A percentile compares a stretch with the other conserved stretches of the same genome.
These are phyloP conservation scores for Xylota sylvarum DNA, from an alignment of 2,888 invertebrate species.

Conservation along the genomic window DNA sequence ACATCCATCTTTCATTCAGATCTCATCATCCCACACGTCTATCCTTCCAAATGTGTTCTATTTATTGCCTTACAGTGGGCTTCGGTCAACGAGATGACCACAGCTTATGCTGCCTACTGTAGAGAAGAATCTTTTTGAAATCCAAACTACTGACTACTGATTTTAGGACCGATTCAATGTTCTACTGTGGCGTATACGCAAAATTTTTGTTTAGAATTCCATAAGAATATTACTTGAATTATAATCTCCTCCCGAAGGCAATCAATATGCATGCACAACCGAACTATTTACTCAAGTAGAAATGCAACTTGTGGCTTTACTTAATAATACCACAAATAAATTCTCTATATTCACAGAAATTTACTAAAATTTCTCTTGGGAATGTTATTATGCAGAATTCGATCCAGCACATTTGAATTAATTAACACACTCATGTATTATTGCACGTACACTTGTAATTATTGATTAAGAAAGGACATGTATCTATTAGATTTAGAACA, in stretches of 20 bases:
- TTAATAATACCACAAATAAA: not conserved
- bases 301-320: slow-evolving; percentile 3
- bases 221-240: not conserved
- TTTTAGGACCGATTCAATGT: not conserved
- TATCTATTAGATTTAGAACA: not conserved
- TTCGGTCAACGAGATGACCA: not conserved
- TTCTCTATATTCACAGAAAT: slow-evolving; percentile 4
- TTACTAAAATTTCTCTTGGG: not conserved
- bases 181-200: slow-evolving; percentile 5
- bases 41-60: not conserved
- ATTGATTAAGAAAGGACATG: not conserved
- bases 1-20: not conserved
- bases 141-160: not conserved
- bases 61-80: not conserved
- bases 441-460: slow-evolving; percentile 13
- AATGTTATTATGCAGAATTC: slow-evolving; percentile 10
- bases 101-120: not conserved
- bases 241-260: not conserved
- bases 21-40: not conserved
- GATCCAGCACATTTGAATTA: slow-evolving; percentile 17
- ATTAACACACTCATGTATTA: slow-evolving; percentile 1
- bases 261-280: slow-evolving; percentile 19
- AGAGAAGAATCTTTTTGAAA: not conserved
- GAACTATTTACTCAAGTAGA: slow-evolving; percentile 10
- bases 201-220: not conserved